A percentile compares a stretch with the other conserved stretches of the same genome.
Evolutionary conservation across 2,113 vertebrate species (phyloP).

Genomic region (Genyomyrus donnyi): DNA sequence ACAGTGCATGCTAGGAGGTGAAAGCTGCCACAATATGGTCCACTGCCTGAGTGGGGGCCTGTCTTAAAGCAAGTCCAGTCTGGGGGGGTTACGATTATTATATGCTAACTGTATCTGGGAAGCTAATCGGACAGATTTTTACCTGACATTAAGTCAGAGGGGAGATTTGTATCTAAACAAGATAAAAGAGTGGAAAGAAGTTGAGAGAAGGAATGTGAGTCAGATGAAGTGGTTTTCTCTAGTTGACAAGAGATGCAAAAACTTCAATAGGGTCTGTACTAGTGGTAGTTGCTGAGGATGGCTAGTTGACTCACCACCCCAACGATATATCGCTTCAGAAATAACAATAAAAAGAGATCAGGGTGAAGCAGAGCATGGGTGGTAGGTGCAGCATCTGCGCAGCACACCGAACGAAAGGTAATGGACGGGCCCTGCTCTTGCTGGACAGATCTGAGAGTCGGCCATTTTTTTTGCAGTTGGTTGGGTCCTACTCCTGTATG

Average conservation of each 20-base stretch:
- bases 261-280: not conserved
- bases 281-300: not conserved
- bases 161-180: not conserved
- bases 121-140: not conserved
- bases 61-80: not conserved
- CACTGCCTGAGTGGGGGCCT: not conserved
- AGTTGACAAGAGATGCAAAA: not conserved
- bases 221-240: constrained; percentile 17
- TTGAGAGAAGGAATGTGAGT: not conserved
- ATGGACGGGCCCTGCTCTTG: not conserved
- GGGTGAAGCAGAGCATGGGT: not conserved
- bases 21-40: not conserved
- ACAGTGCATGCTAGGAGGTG: not conserved
- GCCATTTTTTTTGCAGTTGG: not conserved
- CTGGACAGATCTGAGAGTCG: not conserved
- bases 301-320: not conserved
- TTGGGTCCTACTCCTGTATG: not conserved
- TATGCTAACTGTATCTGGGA: not conserved
- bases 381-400: not conserved
- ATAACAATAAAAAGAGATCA: not conserved
- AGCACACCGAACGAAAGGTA: not conserved
- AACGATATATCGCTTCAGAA: not conserved
- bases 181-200: not conserved
- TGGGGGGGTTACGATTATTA: not conserved
- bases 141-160: not conserved